Base-by-base conservation (phyloP, 2,113 vertebrate genomes). In the Limanda limanda region DNA sequence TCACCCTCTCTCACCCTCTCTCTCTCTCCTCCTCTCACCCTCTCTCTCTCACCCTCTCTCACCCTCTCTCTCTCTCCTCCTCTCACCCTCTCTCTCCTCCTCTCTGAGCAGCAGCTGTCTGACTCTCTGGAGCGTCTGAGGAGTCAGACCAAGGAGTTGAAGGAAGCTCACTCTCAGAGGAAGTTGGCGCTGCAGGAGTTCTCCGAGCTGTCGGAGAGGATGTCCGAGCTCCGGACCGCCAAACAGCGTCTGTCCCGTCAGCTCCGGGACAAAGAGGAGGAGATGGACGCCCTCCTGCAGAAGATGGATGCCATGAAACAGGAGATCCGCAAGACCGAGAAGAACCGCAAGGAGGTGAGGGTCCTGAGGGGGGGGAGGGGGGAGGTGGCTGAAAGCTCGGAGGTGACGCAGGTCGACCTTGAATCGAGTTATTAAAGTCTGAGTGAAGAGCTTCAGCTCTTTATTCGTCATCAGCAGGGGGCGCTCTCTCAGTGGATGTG, bases 221-320 rank as follows among this genome's bases (percentile, higher is more conserved):
- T 96, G 96, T 94, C 95, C 0, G 97, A 99, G 64, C 92, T 99
- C 51, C 95, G 96, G 18, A 96, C 97, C 4, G 95, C 97, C 61
- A 99, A 98, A 81, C 96, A 98, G 88, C 96, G 96, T 47, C 94
- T 96, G 59, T 94, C 96, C 7, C 97, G 98, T 9, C 97, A 97
- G 42, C 96, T 99, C 0, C 93, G 97, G 0, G 98, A 99, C 93
- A 97, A 97, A n/a, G 97, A 99, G 82, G 98, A 99, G 14, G 96
- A 99, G 91, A 40, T 95, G 92, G 97, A 98, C 58, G 81, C 84
- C 20, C 93, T 96, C 73, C 92, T 95, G 92, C 96, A 97, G 91
- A 98, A 95, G 81, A 93, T 96, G 0, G 97, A 99, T 42, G 35
- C 91, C 31, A 93, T 96, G 94, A 93, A 95, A 0, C 97, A 98